Evolutionary conservation across 2,113 vertebrate genomes (phyloP), one percentile per base, ranked within the genome.

Genomic region (Tachuris rubrigastra): DNA sequence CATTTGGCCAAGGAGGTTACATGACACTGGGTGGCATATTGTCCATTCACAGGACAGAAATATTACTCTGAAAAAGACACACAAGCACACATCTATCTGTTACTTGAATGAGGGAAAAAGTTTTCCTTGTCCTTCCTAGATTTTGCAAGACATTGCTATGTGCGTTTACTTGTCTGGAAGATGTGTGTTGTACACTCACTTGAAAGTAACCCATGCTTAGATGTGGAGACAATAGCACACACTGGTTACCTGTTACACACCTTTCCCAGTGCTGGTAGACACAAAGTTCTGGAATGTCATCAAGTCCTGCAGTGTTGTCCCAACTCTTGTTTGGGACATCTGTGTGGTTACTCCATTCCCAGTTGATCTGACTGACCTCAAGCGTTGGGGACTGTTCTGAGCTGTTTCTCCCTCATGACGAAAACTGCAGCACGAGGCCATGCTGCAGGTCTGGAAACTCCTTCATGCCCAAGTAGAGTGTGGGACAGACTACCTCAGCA

Each of bases 391-490:
- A 8, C 58, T 35, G 15, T 50, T 35, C 53, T 69, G 35, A 60
- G 44, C 21, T 56, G 25, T 8, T 68, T 55, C 9, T 3, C 9
- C 16, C 10, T 12, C 2, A 0, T 10, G 21, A 59, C 17, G 12
- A 42, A 39, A 76, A 63, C 39, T 0, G 0, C 22, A 76, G 19
- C 47, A 37, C 0, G 5, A 46, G 13, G 14, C 10, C 0, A 0
- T 46, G 49, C 39, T 76, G 28, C 10, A 73, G 35, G 17, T 63
- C 31, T 85, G 75, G 52, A 83, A 82, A 76, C 4, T 6, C 12
- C 37, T 86, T 41, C 41, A 14, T 24, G 9, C 19, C 28, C n/a
- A 22, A 13, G 53, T 8, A 69, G 44, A 68, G 20, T 5, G 31
- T 0, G 1, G 21, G 27, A 91, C 15, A 69, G 12, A 28, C 14